phyloP scores from a whole-genome alignment of 2,113 vertebrate genomes.

The Nycticorax nycticorax region DNA sequence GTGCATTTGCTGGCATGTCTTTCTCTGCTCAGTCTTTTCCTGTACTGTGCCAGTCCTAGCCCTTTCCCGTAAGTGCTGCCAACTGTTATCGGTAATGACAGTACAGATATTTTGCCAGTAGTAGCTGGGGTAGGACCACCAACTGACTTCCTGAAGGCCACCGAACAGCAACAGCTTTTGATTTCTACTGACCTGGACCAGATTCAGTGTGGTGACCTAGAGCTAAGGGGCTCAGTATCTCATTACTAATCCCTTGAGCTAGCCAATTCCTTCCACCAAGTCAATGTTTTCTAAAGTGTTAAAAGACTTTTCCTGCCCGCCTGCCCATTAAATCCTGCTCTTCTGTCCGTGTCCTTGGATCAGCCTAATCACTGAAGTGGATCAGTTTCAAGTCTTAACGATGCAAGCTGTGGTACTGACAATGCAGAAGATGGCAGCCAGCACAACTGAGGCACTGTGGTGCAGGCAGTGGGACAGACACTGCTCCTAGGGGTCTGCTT shows the following conservation, averaged over 20 bases:
- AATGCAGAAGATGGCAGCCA: background rate
- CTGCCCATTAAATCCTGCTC: conserved; percentile 56
- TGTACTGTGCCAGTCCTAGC: background rate
- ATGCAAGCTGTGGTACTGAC: conserved; percentile 5
- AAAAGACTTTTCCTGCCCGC: conserved; percentile 65
- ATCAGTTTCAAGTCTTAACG: conserved; percentile 43
- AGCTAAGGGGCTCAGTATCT: conserved; percentile 66
- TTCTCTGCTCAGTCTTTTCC: background rate
- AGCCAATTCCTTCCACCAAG: conserved; percentile 67
- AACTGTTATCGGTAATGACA: background rate
- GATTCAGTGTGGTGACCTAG: conserved; percentile 65
- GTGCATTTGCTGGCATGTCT: background rate
- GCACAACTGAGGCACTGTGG: background rate
- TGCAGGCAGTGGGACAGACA: background rate
- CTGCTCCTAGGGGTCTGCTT: background rate
- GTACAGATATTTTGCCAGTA: background rate
- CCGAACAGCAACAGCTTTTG: conserved; percentile 40
- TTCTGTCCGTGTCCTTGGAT: conserved; percentile 55
- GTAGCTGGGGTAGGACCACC: conserved; percentile 41
- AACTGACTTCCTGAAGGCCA: conserved; percentile 38
- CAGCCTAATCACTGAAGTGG: conserved; percentile 55
- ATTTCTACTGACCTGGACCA: conserved; percentile 64
- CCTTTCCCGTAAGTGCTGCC: background rate
- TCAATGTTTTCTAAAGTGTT: conserved; percentile 64
- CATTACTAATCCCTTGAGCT: conserved; percentile 69